Percentiles rank a stretch among this genome's conserved stretches.
Conservation (phyloP, 2,888 invertebrate species). For the Adelognathus sp. region DNA sequence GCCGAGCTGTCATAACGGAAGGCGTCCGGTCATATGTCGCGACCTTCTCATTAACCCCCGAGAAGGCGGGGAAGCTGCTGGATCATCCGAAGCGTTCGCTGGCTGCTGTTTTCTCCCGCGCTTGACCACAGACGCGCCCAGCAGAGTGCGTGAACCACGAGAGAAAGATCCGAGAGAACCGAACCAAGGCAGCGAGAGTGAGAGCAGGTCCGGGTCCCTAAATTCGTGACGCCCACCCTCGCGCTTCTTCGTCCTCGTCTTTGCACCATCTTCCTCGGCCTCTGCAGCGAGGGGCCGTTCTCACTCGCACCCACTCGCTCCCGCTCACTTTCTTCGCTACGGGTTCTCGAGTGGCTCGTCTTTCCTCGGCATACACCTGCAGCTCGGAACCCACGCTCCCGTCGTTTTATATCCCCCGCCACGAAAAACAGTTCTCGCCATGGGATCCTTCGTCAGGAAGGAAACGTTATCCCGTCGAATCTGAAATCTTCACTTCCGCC, state of each 20-base stretch:
- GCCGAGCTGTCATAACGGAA: slow-evolving; percentile 76
- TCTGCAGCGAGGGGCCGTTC: too few species aligned
- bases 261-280: slow-evolving; percentile 12
- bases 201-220: slow-evolving; percentile 63
- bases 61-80: slow-evolving; percentile 59
- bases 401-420: slow-evolving; percentile 26
- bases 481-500: slow-evolving; percentile 73
- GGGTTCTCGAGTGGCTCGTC: slow-evolving; percentile 64
- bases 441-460: slow-evolving; percentile 70
- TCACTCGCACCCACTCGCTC: too few species aligned
- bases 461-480: slow-evolving; percentile 70
- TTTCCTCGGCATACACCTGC: slow-evolving; percentile 75
- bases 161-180: slow-evolving; percentile 65
- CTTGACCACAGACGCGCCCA: slow-evolving; percentile 77
- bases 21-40: slow-evolving; percentile 75
- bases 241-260: slow-evolving; percentile 61
- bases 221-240: slow-evolving; percentile 75
- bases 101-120: slow-evolving; percentile 58
- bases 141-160: too few species aligned
- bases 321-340: slow-evolving; percentile 49
- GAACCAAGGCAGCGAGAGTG: slow-evolving; percentile 59
- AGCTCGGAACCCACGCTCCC: slow-evolving; percentile 69
- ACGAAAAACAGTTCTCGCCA: slow-evolving; percentile 54
- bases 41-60: slow-evolving; percentile 78
- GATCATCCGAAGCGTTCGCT: slow-evolving; percentile 33